Evolutionary conservation across 2,888 invertebrate genomes (phyloP).

Genomic region (Limnephilus marmoratus): DNA sequence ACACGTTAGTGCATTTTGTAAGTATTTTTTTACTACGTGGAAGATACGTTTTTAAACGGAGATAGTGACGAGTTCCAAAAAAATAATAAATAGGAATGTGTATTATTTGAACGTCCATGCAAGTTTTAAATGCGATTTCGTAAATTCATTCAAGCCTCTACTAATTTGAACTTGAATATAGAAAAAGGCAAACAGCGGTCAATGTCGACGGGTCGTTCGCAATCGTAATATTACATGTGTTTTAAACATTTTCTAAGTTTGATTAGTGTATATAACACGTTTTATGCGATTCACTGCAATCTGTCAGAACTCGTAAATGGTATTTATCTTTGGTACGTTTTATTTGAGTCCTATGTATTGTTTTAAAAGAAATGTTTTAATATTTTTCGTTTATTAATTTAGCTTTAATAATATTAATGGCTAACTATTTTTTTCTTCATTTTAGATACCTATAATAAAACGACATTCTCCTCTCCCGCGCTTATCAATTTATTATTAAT

Average conservation of each 20-base stretch:
- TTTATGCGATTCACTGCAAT: neutral
- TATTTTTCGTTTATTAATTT: no score
- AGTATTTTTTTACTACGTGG: no score
- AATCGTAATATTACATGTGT: neutral
- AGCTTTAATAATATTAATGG: no score
- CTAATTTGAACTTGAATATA: constrained; percentile 29
- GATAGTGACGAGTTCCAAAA: neutral
- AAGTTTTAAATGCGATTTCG: neutral
- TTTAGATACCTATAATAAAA: no score
- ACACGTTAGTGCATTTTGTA: no score
- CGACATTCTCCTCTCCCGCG: no score
- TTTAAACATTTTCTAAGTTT: neutral
- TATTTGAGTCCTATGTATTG: neutral
- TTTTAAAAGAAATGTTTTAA: neutral
- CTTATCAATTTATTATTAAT: no score
- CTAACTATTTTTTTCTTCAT: no score
- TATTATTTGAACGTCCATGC: neutral
- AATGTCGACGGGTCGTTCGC: constrained; percentile 30
- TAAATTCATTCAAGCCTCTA: neutral
- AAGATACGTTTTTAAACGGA: neutral
- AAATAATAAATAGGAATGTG: neutral
- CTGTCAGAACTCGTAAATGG: neutral
- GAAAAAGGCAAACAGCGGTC: constrained; percentile 31
- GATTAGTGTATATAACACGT: neutral
- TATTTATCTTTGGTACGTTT: neutral